Percentiles rank a stretch among this genome's conserved stretches.
These are phyloP conservation scores for Drosophila parthenogenetica DNA, from an alignment of 2,888 invertebrate species.

Conservation along the genomic window DNA sequence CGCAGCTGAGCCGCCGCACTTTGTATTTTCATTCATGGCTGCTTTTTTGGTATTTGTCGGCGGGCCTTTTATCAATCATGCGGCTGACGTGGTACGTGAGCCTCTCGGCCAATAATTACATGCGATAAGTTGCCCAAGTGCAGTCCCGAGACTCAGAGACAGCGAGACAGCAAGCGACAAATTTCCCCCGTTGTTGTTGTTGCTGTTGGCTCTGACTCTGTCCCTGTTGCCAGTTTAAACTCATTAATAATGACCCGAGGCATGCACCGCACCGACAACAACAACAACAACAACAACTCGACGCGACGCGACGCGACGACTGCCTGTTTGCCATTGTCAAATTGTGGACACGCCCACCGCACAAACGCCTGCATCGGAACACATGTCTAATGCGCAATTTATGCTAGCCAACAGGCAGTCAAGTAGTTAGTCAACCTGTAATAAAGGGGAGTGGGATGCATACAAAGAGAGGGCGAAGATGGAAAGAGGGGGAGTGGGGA, in stretches of 20 bases:
- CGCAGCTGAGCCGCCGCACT: slow-evolving; percentile 57
- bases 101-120: slow-evolving; percentile 77
- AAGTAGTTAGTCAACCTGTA: slow-evolving; percentile 10
- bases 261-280: slow-evolving; percentile 42
- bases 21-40: slow-evolving; percentile 77
- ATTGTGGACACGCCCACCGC: slow-evolving; percentile 67
- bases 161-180: slow-evolving; percentile 20
- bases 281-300: slow-evolving; percentile 21
- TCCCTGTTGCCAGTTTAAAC: slow-evolving; percentile 65
- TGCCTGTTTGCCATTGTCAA: slow-evolving; percentile 62
- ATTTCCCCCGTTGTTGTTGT: slow-evolving; percentile 24
- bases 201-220: slow-evolving; percentile 30
- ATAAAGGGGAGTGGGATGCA: not conserved
- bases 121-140: slow-evolving; percentile 74
- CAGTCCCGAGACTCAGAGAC: slow-evolving; percentile 38
- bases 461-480: not conserved
- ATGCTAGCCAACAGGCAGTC: slow-evolving; percentile 53
- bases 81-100: slow-evolving; percentile 67
- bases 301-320: slow-evolving; percentile 23
- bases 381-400: slow-evolving; percentile 70
- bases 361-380: slow-evolving; percentile 55
- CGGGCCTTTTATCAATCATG: slow-evolving; percentile 76
- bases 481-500: not conserved
- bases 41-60: slow-evolving; percentile 75
- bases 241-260: slow-evolving; percentile 77